Percentiles rank a stretch among this genome's conserved stretches.
Evolutionary conservation across 2,113 vertebrate genomes (phyloP).

Genomic region (Bungarus multicinctus): DNA sequence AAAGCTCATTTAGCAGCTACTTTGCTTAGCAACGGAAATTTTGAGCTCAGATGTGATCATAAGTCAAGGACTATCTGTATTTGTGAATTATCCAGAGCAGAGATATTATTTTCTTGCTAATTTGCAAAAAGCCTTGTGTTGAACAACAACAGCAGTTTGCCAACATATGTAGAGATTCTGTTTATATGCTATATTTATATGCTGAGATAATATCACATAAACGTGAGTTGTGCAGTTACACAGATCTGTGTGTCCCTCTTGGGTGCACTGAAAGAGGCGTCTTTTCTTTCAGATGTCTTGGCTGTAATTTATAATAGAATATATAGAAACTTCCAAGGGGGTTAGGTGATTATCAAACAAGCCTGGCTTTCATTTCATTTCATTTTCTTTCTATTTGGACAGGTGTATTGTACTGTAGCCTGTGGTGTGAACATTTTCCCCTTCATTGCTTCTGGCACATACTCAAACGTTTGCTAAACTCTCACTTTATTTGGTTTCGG

Average conservation of each 20-base stretch:
- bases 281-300: conserved; percentile 34
- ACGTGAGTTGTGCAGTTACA: not conserved
- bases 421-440: conserved; percentile 79
- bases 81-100: not conserved
- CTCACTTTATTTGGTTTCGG: conserved; percentile 64
- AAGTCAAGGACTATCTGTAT: not conserved
- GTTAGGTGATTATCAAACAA: conserved; percentile 48
- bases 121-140: not conserved
- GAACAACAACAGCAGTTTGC: not conserved
- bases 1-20: not conserved
- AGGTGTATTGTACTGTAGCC: conserved; percentile 71
- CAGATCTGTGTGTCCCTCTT: not conserved
- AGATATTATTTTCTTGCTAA: not conserved
- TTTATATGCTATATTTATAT: not conserved
- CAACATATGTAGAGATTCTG: not conserved
- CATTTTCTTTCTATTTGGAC: conserved; percentile 71
- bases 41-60: not conserved
- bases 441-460: conserved; percentile 75
- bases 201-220: not conserved
- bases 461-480: conserved; percentile 55
- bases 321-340: conserved; percentile 50
- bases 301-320: conserved; percentile 13
- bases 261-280: not conserved
- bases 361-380: conserved; percentile 73
- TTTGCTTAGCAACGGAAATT: not conserved